Evolutionary conservation across 37 sponge, comb jelly and placozoan species (phyloP).

Genomic region (Cladorhizidae sp.): DNA sequence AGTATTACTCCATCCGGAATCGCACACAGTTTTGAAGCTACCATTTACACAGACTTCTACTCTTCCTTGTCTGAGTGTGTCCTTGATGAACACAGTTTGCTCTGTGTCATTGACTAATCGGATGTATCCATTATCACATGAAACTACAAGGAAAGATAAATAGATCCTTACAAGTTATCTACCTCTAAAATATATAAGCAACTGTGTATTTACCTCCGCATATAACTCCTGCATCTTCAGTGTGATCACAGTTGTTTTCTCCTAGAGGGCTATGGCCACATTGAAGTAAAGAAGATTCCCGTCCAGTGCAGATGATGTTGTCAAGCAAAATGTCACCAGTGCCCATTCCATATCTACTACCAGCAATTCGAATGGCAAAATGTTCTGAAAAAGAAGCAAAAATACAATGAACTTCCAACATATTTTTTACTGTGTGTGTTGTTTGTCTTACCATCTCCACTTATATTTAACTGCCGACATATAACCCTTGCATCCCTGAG

Average conservation of each 20-base stretch:
- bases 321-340: constrained; percentile 21
- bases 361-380: constrained; percentile 3
- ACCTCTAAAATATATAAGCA: not conserved
- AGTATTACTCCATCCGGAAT: constrained; percentile 20
- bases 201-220: constrained; percentile 14
- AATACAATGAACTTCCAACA: not conserved
- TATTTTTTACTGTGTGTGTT: too few species aligned
- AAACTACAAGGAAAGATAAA: not conserved
- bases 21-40: constrained; percentile 27
- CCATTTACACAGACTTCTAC: constrained; percentile 36
- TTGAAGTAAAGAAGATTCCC: constrained; percentile 8
- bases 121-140: not conserved
- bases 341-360: constrained; percentile 8
- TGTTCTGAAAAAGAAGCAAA: constrained; percentile 2
- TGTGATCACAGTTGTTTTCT: constrained; percentile 42
- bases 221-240: constrained; percentile 45
- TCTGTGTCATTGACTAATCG: not conserved
- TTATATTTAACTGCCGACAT: constrained; percentile 27
- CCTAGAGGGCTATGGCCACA: constrained; percentile 37
- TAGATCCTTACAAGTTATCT: too few species aligned
- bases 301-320: constrained; percentile 17
- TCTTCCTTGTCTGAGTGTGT: constrained; percentile 25
- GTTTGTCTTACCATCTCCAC: constrained; percentile 2
- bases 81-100: not conserved
- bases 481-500: constrained; percentile 20